phyloP scores from a whole-genome alignment of 23 tunicate genomes.

The Phallusia fumigata region DNA sequence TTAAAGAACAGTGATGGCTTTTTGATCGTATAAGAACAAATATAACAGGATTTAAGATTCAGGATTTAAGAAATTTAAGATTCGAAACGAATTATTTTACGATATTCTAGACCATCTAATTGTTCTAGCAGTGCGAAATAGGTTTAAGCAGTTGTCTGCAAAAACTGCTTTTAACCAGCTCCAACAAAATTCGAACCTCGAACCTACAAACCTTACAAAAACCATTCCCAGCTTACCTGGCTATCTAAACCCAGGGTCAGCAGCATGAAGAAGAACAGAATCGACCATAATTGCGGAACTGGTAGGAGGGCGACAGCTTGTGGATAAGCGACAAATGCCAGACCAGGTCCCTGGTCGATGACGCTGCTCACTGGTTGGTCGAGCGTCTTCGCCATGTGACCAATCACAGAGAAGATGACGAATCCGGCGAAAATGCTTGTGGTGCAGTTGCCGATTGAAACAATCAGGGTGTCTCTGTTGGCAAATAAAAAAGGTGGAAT shows the following conservation, averaged over 20 bases:
- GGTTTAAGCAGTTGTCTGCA: too few relatives aligned
- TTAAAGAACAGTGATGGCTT: too few relatives aligned
- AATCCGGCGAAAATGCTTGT: constrained; percentile 99
- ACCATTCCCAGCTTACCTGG: constrained; percentile 55
- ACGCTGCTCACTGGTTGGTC: constrained; percentile 69
- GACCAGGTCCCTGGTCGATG: constrained; percentile 91
- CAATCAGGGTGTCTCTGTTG: constrained; percentile 93
- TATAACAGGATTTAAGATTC: too few relatives aligned
- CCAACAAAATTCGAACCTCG: too few relatives aligned
- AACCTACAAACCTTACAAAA: too few relatives aligned
- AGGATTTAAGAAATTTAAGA: too few relatives aligned
- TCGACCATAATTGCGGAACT: constrained; percentile 90
- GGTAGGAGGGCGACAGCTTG: constrained; percentile 96
- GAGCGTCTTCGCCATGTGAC: constrained; percentile 89
- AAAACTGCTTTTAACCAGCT: too few relatives aligned
- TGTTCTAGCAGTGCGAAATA: too few relatives aligned
- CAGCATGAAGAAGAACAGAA: constrained; percentile 95
- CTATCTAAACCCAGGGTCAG: constrained; percentile 94
- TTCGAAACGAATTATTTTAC: too few relatives aligned
- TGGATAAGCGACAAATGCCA: constrained; percentile 98
- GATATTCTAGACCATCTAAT: too few relatives aligned
- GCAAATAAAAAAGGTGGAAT: not conserved
- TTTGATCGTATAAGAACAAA: too few relatives aligned
- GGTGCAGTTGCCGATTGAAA: constrained; percentile 91
- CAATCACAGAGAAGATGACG: constrained; percentile 96